Evolutionary conservation across 2,888 invertebrate genomes (phyloP), one percentile per base, ranked within the genome.

Genomic region (Trissolcus brochymenae): DNA sequence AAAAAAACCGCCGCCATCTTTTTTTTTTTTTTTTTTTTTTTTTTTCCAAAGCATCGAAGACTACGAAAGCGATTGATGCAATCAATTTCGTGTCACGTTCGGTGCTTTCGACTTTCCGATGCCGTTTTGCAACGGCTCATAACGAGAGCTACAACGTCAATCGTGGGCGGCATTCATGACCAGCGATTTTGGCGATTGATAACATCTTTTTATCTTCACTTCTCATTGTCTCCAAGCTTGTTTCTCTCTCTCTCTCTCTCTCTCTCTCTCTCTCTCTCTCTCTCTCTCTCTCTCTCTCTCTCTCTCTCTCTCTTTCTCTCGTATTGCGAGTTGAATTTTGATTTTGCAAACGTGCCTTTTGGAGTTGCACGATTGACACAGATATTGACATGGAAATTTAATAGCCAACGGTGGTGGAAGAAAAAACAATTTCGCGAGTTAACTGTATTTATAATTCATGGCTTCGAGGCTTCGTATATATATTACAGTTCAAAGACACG

Each of bases 101-200:
- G 11, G 51, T 64, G 65, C 74, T 74, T 67, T 74, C 73, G 66
- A 79, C 70, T 79, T 76, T 74, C 76, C 67, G 76, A 61, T 74
- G 67, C 53, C 62, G 49, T 62, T 62, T 74, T 67, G 66, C 50
- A 62, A 62, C n/a, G n/a, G n/a, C 51, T 57, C 61, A 46, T 74
- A 41, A 54, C 51, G 14, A 61, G 19, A 40, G 41, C 49, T 50
- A 68, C 61, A 49, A 16, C 11, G 14, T 7, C 25, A 53, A 62
- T 43, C 41, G 64, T 19, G 41, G 54, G 54, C 43, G 35, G 56
- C 16, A 16, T 65, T 29, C 2, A 35, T 13, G 19, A 46, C 21
- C 13, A 43, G 62, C 41, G 11, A 62, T 62, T 61, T 57, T 46
- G 43, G 21, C 6, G 13, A 43, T 13, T n/a, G 57, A 56, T 56